A percentile compares a stretch with the other conserved stretches of the same genome.
Conservation (phyloP, 2,888 invertebrate genomes). For the Eumerus sabulonum region DNA sequence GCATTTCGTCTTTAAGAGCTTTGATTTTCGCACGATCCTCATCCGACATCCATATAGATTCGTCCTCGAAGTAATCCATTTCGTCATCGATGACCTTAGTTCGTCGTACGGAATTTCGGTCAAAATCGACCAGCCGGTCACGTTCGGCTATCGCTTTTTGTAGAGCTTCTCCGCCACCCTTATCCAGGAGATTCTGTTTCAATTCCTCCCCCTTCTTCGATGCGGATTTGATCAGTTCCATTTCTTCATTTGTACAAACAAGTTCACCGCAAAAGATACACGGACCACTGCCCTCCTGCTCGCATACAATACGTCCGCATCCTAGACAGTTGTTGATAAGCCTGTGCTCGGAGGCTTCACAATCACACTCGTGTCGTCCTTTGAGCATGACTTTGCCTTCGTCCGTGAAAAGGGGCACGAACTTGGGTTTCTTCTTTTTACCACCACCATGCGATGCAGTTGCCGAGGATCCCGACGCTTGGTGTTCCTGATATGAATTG, state of each 20-base stretch:
- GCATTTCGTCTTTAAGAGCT: conserved; percentile 84
- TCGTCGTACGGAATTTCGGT: conserved; percentile 84
- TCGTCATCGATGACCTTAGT: conserved; percentile 88
- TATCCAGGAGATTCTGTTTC: conserved; percentile 83
- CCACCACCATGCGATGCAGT: conserved; percentile 70
- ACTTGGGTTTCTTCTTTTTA: conserved; percentile 84
- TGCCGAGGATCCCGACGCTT: too few relatives aligned
- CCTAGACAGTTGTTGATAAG: conserved; percentile 95
- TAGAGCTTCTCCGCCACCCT: conserved; percentile 85
- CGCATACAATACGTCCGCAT: conserved; percentile 97
- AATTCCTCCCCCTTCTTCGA: conserved; percentile 85
- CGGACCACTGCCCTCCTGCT: conserved; percentile 97
- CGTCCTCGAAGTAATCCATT: conserved; percentile 91
- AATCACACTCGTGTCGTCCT: conserved; percentile 93
- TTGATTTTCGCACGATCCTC: conserved; percentile 84
- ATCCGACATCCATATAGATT: conserved; percentile 89
- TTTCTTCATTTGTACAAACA: conserved; percentile 89
- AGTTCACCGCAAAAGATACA: conserved; percentile 94
- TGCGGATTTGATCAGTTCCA: conserved; percentile 83
- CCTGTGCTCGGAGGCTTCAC: conserved; percentile 93
- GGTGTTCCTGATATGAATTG: too few relatives aligned
- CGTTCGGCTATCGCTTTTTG: conserved; percentile 88
- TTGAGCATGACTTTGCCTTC: conserved; percentile 84
- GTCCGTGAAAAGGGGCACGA: conserved; percentile 86
- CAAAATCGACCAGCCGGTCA: conserved; percentile 90